Conservation (phyloP, 2,797 vertebrate species). For the Schizopygopsis pylzovi region DNA sequence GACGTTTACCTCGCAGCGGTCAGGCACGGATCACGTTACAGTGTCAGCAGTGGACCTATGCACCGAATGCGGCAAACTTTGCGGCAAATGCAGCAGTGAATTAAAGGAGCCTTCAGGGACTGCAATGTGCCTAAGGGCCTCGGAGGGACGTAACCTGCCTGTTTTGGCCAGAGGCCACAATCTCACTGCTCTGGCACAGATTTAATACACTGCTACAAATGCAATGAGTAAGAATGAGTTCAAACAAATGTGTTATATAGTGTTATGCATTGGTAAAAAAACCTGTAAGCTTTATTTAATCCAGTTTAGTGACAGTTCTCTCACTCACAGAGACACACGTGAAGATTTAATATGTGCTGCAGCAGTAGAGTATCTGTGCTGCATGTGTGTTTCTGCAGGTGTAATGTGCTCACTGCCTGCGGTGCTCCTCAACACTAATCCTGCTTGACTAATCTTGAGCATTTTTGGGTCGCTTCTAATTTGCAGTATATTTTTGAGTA, state of each 20-base stretch:
- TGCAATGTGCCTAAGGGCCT: constrained; percentile 36
- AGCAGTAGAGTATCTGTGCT: constrained; percentile 65
- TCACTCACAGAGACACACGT: background rate
- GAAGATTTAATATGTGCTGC: constrained; percentile 67
- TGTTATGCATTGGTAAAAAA: background rate
- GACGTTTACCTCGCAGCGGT: background rate
- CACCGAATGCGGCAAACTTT: constrained; percentile 41
- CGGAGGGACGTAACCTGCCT: constrained; percentile 58
- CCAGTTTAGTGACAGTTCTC: background rate
- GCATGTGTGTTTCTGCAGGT: constrained; percentile 74
- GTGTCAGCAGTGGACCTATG: constrained; percentile 24
- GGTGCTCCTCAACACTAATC: constrained; percentile 67
- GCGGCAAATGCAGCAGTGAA: constrained; percentile 47
- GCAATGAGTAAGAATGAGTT: constrained; percentile 36
- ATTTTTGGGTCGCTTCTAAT: constrained; percentile 66
- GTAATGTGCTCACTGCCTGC: constrained; percentile 72
- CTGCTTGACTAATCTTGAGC: constrained; percentile 73
- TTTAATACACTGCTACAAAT: constrained; percentile 51
- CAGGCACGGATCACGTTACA: constrained; percentile 10
- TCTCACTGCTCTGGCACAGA: constrained; percentile 54
- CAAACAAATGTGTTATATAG: constrained; percentile 26
- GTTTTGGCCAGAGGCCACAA: constrained; percentile 55
- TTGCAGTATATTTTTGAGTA: background rate
- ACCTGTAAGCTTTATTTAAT: constrained; percentile 1
- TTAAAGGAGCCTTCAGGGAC: constrained; percentile 54